Percentiles rank a stretch among this genome's conserved stretches.
These are phyloP conservation scores for Idaea biselata DNA, from an alignment of 2,888 invertebrate species.

Conservation along the genomic window DNA sequence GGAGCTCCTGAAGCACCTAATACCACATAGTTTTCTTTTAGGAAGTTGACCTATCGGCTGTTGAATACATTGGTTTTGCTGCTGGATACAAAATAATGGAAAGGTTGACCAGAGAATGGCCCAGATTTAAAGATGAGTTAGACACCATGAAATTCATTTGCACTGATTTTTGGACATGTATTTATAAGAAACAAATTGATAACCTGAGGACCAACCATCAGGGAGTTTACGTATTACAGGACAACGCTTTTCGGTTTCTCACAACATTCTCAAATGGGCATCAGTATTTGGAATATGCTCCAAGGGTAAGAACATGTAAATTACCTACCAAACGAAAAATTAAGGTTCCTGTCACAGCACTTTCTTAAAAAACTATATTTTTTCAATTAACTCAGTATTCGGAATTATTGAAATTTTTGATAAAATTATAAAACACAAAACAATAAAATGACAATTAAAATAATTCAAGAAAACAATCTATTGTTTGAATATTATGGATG, in stretches of 20 bases:
- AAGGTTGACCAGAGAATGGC: slow-evolving; percentile 93
- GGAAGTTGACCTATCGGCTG: slow-evolving; percentile 85
- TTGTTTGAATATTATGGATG: too few relatives aligned
- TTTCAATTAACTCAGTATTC: too few relatives aligned
- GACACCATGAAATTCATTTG: slow-evolving; percentile 99
- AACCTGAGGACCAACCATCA: slow-evolving; percentile 98
- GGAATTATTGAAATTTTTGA: too few relatives aligned
- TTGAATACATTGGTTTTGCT: slow-evolving; percentile 92
- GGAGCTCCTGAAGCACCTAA: not conserved
- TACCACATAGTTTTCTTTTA: slow-evolving; percentile 37
- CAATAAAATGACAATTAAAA: too few relatives aligned
- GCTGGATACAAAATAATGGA: slow-evolving; percentile 92
- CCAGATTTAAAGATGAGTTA: slow-evolving; percentile 97
- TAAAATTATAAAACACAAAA: too few relatives aligned
- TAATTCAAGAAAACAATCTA: too few relatives aligned
- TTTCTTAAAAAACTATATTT: too few relatives aligned
- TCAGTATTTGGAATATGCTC: slow-evolving; percentile 95
- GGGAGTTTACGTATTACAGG: slow-evolving; percentile 98
- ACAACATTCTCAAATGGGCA: slow-evolving; percentile 92
- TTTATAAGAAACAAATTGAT: slow-evolving; percentile 99
- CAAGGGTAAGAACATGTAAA: slow-evolving; percentile 81
- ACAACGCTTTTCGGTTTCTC: slow-evolving; percentile 95
- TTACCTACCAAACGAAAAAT: too few relatives aligned
- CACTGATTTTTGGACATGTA: slow-evolving; percentile 98
- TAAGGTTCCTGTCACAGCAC: too few relatives aligned